Base-by-base conservation (phyloP, 2,888 invertebrate species). In the Phengaris alcon region DNA sequence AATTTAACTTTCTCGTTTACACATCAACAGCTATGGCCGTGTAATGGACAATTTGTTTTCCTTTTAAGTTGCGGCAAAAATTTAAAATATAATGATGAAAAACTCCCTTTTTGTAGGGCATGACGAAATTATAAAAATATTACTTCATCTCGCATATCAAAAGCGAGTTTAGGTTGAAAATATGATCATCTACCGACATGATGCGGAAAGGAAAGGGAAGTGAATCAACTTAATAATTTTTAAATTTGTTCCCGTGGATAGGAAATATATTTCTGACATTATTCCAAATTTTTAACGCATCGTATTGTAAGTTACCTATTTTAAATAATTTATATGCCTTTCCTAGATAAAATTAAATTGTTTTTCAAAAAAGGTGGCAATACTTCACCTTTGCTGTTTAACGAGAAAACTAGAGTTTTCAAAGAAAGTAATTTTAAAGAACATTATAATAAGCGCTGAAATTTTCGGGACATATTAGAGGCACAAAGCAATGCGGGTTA, bases 11-110 rank as follows among this genome's bases (percentile, higher is more conserved):
- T 68, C 46, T 46, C 44, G 46, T 8, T 44, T n/a, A 68, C 44
- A 13, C 68, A 44, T 68, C 13, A 68, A 68, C 48, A 6, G 59
- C 59, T 22, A 22, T 22, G 22, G 59, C 68, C 46, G 46, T 44
- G 15, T 68, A 68, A 68, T 68, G 1, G n/a, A 68, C 68, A 68
- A 68, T 68, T 68, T 68, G 46, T 68, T 68, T 68, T 68, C 68
- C 68, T 68, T 68, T 68, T 46, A n/a, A 46, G 46, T n/a, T n/a
- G 12, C 6, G 68, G 7, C 6, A 10, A 68, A 68, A 68, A 44
- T 68, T 68, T 44, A 44, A 68, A 46, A 68, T 46, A 68, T 9
- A 68, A 68, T 68, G 13, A 68, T 68, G 68, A 68, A 44, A 68
- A 35, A 3, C 46, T 68, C 44, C 68, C 44, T 46, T 46, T 46